A percentile compares a stretch with the other conserved stretches of the same genome.
Conservation (phyloP, 2,113 vertebrate genomes). For the Speoplatyrhinus poulsoni region DNA sequence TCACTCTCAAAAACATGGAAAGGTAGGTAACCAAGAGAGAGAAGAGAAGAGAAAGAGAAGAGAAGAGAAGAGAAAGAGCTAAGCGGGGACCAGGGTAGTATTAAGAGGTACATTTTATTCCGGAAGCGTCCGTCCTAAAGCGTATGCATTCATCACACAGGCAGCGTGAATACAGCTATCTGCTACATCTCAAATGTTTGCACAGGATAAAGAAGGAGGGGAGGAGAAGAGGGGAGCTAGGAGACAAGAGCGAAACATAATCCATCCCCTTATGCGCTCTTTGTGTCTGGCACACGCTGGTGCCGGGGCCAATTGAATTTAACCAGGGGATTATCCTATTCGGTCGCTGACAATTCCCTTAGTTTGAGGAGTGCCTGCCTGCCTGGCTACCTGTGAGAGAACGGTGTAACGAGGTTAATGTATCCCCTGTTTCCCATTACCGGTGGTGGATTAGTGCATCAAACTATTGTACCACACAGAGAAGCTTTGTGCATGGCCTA, state of each 20-base stretch:
- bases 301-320: conserved; percentile 40
- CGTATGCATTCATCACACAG: too few relatives aligned
- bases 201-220: not conserved
- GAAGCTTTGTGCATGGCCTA: too few relatives aligned
- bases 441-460: conserved; percentile 5
- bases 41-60: too few relatives aligned
- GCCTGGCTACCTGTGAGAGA: conserved; percentile 20
- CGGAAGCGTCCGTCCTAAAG: too few relatives aligned
- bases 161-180: too few relatives aligned
- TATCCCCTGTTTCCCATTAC: conserved; percentile 18
- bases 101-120: too few relatives aligned
- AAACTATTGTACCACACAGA: not conserved
- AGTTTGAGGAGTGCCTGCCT: conserved; percentile 26
- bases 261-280: conserved; percentile 45
- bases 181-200: too few relatives aligned
- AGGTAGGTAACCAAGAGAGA: too few relatives aligned
- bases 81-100: too few relatives aligned
- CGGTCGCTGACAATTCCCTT: conserved; percentile 18
- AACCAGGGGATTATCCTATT: conserved; percentile 37
- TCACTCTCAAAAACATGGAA: too few relatives aligned
- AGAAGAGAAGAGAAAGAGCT: too few relatives aligned
- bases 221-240: conserved; percentile 15
- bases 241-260: conserved; percentile 39
- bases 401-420: not conserved
- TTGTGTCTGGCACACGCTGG: conserved; percentile 38